Percentiles rank a stretch among this genome's conserved stretches.
Conservation (phyloP, 2,113 vertebrate species). For the Cyanoliseus patagonus region DNA sequence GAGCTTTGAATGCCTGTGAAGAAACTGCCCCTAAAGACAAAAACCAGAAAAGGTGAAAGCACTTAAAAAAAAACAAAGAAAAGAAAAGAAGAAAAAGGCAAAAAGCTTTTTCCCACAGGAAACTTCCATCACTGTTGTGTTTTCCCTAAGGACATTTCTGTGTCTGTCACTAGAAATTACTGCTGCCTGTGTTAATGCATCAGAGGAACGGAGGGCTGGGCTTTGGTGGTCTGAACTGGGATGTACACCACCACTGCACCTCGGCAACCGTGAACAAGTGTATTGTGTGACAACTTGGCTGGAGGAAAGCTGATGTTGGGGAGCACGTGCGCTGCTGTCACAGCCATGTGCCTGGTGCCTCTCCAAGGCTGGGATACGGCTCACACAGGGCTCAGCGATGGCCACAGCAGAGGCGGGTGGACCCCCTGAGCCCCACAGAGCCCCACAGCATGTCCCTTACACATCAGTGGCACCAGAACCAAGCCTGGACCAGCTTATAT, state of each 20-base stretch:
- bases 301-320: neutral
- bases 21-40: neutral
- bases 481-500: neutral
- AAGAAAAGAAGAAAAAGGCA: neutral
- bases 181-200: slow-evolving; percentile 61
- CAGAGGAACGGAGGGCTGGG: slow-evolving; percentile 41
- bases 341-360: neutral
- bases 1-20: neutral
- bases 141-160: slow-evolving; percentile 71
- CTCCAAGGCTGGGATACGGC: neutral
- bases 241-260: slow-evolving; percentile 1
- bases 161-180: slow-evolving; percentile 70
- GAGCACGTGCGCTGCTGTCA: neutral
- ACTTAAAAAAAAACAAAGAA: neutral
- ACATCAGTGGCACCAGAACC: neutral
- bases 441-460: neutral
- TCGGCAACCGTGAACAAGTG: neutral
- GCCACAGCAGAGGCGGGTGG: neutral
- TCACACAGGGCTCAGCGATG: neutral
- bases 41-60: slow-evolving; percentile 11
- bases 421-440: neutral
- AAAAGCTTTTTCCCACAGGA: slow-evolving; percentile 61
- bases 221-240: slow-evolving; percentile 46
- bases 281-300: slow-evolving; percentile 18
- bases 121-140: slow-evolving; percentile 53